phyloP scores from a whole-genome alignment of 2,888 invertebrate genomes.

The Panzeria rudis region DNA sequence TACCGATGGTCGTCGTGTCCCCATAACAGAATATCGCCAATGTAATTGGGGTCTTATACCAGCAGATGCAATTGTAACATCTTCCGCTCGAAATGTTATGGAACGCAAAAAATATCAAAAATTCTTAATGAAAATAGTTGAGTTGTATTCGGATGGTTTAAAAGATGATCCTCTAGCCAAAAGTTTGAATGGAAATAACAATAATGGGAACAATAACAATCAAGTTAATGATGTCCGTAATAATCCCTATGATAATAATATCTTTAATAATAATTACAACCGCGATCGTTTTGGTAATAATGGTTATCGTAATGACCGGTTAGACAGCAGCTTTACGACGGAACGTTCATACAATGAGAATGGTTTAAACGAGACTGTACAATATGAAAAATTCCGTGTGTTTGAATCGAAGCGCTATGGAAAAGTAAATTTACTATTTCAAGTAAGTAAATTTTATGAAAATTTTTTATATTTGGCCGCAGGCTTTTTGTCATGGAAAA shows the following conservation, averaged over 20 bases:
- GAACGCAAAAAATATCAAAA: constrained; percentile 86
- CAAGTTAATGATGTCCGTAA: constrained; percentile 74
- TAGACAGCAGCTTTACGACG: constrained; percentile 80
- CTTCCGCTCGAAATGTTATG: constrained; percentile 87
- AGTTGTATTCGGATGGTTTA: constrained; percentile 84
- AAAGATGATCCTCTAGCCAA: constrained; percentile 75
- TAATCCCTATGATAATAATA: constrained; percentile 72
- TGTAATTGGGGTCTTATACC: constrained; percentile 95
- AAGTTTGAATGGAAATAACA: constrained; percentile 59
- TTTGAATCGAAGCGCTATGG: constrained; percentile 89
- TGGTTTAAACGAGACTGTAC: constrained; percentile 77
- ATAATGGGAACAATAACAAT: constrained; percentile 75
- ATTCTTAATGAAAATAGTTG: constrained; percentile 87
- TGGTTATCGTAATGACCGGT: constrained; percentile 77
- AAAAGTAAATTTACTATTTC: constrained; percentile 90
- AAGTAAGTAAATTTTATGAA: constrained; percentile 84
- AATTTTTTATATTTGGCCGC: background rate
- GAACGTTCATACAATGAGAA: constrained; percentile 76
- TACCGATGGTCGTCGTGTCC: constrained; percentile 89
- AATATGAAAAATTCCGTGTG: constrained; percentile 87
- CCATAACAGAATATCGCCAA: constrained; percentile 87
- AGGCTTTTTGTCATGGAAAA: too few species aligned
- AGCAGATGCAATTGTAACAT: constrained; percentile 92
- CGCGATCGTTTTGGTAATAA: constrained; percentile 73
- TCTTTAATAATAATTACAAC: constrained; percentile 68